Evolutionary conservation across 2,113 vertebrate species (phyloP), one percentile per base, ranked within the genome.

Genomic region (Shinisaurus crocodilurus): DNA sequence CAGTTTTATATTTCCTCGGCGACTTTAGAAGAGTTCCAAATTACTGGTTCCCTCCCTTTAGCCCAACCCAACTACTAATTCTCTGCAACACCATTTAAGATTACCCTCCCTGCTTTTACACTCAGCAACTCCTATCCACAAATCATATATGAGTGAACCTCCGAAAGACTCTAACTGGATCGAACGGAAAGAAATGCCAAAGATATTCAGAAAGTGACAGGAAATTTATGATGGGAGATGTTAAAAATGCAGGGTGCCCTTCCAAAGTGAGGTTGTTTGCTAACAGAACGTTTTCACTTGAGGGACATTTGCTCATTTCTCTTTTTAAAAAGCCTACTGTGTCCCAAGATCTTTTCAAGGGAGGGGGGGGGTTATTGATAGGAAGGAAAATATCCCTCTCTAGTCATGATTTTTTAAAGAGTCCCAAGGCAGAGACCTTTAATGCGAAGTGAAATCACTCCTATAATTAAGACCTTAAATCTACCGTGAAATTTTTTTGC

Each of bases 401-500:
- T 45, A 37, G 86, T 72, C 72, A 37, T 1, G 79, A 9, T 91
- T 91, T 89, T 29, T 81, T 6, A 37, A 83, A 91, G 70, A 80
- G 43, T 67, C 86, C 40, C 0, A 5, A 89, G n/a, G 40, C 80
- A 79, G 88, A 32, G 67, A 85, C 65, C 86, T 93, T 93, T 88
- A 79, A 77, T 91, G 76, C 25, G 63, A 29, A 67, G 7, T 82
- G 92, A 69, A 76, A 67, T 70, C 80, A 89, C 65, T 3, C 9
- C 45, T 90, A 85, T 85, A 94, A 92, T 95, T 95, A 94, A 94
- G 93, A 65, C 65, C 69, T 90, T 89, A 92, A 95, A 94, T 92
- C 57, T 86, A 88, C 91, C 94, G 40, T 95, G 93, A 88, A 94
- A 88, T 92, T 70, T 92, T 63, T 93, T 74, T 88, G 74, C 1